Evolutionary conservation across 2,888 invertebrate genomes (phyloP).

Genomic region (Mellilla xanthometata): DNA sequence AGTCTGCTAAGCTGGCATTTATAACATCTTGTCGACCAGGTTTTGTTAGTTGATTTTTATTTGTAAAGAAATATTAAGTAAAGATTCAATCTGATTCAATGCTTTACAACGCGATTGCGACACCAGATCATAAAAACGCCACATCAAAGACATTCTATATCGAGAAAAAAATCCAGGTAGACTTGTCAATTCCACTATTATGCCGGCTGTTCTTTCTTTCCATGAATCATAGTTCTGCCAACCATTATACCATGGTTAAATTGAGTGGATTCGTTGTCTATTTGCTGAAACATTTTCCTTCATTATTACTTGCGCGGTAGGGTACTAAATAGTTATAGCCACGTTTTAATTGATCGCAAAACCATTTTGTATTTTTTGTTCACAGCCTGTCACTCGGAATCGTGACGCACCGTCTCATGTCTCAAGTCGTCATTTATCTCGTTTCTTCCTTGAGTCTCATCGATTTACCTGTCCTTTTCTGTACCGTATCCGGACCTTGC

Average conservation of each 20-base stretch:
- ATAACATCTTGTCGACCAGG: slow-evolving; percentile 2
- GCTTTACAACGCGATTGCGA: slow-evolving; percentile 10
- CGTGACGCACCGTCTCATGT: slow-evolving; percentile 41
- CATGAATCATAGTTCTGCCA: slow-evolving; percentile 22
- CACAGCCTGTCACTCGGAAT: slow-evolving; percentile 37
- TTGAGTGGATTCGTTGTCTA: slow-evolving; percentile 1
- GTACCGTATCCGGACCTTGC: slow-evolving; percentile 36
- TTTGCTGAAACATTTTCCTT: slow-evolving; percentile 4
- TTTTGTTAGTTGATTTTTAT: slow-evolving; percentile 4
- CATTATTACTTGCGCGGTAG: neutral
- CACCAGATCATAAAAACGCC: slow-evolving; percentile 15
- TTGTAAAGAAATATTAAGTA: slow-evolving; percentile 8
- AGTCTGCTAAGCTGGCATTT: neutral
- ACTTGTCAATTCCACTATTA: slow-evolving; percentile 21
- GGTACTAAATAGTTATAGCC: slow-evolving; percentile 8
- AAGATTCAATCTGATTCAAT: slow-evolving; percentile 6
- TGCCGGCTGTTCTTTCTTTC: slow-evolving; percentile 17
- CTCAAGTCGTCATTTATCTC: slow-evolving; percentile 38
- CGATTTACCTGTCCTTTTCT: slow-evolving; percentile 40
- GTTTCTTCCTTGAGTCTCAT: slow-evolving; percentile 31
- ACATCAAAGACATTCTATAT: slow-evolving; percentile 21
- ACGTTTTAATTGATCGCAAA: slow-evolving; percentile 26
- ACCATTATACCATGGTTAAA: slow-evolving; percentile 17
- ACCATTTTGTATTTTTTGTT: slow-evolving; percentile 19
- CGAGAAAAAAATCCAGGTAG: slow-evolving; percentile 13